Evolutionary conservation across 2,797 vertebrate species (phyloP).

Genomic region (Menidia menidia): DNA sequence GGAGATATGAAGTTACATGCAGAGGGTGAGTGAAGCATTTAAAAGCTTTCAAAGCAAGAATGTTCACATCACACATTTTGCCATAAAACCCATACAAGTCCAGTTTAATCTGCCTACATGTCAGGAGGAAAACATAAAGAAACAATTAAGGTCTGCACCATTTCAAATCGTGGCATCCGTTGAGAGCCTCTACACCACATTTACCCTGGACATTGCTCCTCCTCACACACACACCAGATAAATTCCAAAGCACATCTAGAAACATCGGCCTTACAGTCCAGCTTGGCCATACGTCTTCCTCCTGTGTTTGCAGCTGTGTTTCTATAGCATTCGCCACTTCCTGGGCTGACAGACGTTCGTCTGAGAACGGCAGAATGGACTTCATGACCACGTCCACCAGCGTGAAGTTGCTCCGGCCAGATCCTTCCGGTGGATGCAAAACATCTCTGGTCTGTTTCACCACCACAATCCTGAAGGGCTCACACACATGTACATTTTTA

Average conservation of each 20-base stretch:
- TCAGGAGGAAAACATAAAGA: neutral
- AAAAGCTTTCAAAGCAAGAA: neutral
- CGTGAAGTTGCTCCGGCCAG: slow-evolving; percentile 54
- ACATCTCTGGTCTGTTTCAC: slow-evolving; percentile 67
- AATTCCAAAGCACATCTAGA: neutral
- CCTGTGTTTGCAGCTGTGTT: slow-evolving; percentile 56
- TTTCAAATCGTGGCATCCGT: too few species aligned
- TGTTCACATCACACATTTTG: neutral
- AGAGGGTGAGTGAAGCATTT: neutral
- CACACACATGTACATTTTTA: neutral
- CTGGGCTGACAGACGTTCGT: slow-evolving; percentile 50
- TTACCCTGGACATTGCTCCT: neutral
- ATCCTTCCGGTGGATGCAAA: slow-evolving; percentile 33
- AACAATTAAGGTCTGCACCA: too few species aligned
- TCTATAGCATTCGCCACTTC: slow-evolving; percentile 73
- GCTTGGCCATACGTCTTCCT: slow-evolving; percentile 68
- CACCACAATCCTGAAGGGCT: slow-evolving; percentile 75
- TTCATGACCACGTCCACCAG: slow-evolving; percentile 76
- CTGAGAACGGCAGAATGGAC: slow-evolving; percentile 71
- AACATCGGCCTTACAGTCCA: slow-evolving; percentile 76
- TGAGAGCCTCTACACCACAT: too few species aligned
- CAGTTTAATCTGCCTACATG: too few species aligned
- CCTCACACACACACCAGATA: neutral
- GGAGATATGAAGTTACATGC: neutral
- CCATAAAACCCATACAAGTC: too few species aligned